Base-by-base conservation (phyloP, 2,797 vertebrate genomes). In the Xenentodon cancila region DNA sequence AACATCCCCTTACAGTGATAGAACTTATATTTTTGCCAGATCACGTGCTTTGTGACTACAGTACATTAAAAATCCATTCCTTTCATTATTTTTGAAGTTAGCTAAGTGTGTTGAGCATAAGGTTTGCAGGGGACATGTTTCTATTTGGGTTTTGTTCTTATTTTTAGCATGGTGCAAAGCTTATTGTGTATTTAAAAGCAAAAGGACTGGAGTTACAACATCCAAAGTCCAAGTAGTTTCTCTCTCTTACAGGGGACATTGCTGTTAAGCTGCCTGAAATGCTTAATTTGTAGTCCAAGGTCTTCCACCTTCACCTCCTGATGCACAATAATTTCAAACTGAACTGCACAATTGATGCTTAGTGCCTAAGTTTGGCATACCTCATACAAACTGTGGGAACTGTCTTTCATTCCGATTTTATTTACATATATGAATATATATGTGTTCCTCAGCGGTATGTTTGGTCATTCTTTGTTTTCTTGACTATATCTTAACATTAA, bases 21-120 rank as follows among this genome's bases (percentile, higher is more conserved):
- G 4, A 25, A 43, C 49, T 49, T 76, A n/a, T n/a, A n/a, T 70
- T 42, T 54, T 64, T 43, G 32, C 51, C 37, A 25, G n/a, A 59
- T 16, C 75, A 64, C 53, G 44, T 64, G 53, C 47, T 49, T 62
- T 73, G 40, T 46, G 9, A 59, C 32, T 40, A 25, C 30, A 49
- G 53, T 52, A 64, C 27, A 49, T 48, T 25, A 37, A 59, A 64
- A 32, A 49, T 40, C 3, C 1, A 58, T 62, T 49, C 16, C 5
- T 49, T 61, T 64, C 8, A 56, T 73, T 63, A 53, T 59, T 58
- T 64, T 55, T 67, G 42, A 57, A 55, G 50, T 40, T 60, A 64
- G 21, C 40, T 70, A 54, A 64, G 30, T 25, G 22, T 54, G 4
- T 52, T 64, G 9, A 6, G 59, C 22, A 48, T 8, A 12, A 15